A percentile compares a stretch with the other conserved stretches of the same genome.
phyloP scores from a whole-genome alignment of 2,113 vertebrate genomes.

The Oncorhynchus kisutch region DNA sequence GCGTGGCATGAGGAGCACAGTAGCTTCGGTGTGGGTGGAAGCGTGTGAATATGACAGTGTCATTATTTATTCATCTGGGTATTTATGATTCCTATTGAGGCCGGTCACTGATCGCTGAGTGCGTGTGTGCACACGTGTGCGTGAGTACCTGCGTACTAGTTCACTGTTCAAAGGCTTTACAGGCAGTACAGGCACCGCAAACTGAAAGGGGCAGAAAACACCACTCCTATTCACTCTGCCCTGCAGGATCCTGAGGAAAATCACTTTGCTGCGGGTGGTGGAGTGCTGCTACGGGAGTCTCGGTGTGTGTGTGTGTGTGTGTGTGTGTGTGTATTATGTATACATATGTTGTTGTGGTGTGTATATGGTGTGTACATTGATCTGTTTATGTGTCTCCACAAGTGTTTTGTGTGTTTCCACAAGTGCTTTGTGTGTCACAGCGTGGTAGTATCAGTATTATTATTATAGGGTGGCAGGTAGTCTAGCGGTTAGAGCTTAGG shows the following conservation, averaged over 20 bases:
- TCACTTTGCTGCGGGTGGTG: slow-evolving; percentile 25
- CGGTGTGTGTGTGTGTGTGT: neutral
- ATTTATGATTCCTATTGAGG: slow-evolving; percentile 51
- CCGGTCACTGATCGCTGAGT: slow-evolving; percentile 3
- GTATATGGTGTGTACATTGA: too few relatives aligned
- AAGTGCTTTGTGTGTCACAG: too few relatives aligned
- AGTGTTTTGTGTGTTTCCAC: too few relatives aligned
- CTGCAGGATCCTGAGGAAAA: slow-evolving; percentile 33
- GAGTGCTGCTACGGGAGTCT: too few relatives aligned
- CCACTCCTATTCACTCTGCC: slow-evolving; percentile 15
- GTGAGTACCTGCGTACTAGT: neutral
- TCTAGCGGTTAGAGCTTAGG: too few relatives aligned
- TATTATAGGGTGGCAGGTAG: too few relatives aligned
- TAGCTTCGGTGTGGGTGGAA: slow-evolving; percentile 16
- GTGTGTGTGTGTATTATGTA: neutral
- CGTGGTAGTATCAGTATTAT: too few relatives aligned
- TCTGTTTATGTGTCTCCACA: too few relatives aligned
- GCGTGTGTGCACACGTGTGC: neutral
- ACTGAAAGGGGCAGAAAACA: neutral
- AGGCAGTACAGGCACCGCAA: neutral
- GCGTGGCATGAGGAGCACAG: slow-evolving; percentile 4
- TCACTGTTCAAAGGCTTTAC: neutral
- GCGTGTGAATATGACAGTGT: slow-evolving; percentile 45
- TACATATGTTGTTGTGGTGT: too few relatives aligned
- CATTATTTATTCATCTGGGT: slow-evolving; percentile 59